Percentiles rank a stretch among this genome's conserved stretches.
Evolutionary conservation across 2,888 invertebrate genomes (phyloP).

Genomic region (Willowsia nigromaculata): DNA sequence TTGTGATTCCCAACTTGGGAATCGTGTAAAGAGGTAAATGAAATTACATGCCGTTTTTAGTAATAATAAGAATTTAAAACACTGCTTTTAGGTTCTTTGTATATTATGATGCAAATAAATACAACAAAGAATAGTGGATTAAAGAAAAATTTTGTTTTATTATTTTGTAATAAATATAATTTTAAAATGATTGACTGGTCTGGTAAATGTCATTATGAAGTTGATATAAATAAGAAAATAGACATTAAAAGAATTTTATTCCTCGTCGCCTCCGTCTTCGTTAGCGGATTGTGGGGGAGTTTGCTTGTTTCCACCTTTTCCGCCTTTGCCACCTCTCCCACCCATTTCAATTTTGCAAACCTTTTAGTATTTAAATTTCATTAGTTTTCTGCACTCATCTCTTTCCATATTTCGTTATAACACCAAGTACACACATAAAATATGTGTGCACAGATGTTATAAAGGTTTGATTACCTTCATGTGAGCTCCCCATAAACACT

Average conservation of each 20-base stretch:
- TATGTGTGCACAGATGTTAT: background rate
- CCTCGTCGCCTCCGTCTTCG: background rate
- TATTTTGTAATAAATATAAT: too few relatives aligned
- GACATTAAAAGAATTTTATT: background rate
- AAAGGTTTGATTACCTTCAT: background rate
- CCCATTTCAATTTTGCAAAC: background rate
- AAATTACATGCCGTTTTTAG: too few relatives aligned
- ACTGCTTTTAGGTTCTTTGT: too few relatives aligned
- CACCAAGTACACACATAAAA: too few relatives aligned
- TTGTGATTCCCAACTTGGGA: too few relatives aligned
- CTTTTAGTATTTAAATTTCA: background rate
- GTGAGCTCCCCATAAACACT: conserved; percentile 16
- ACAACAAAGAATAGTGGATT: too few relatives aligned
- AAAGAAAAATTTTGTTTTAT: too few relatives aligned
- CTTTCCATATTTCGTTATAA: background rate
- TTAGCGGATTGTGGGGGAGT: background rate
- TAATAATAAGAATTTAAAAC: too few relatives aligned
- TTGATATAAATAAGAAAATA: background rate
- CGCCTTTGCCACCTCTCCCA: conserved; percentile 10
- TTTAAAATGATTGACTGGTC: background rate
- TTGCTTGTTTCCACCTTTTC: background rate
- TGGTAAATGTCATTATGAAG: too few relatives aligned
- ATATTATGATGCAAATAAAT: too few relatives aligned
- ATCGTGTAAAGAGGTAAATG: too few relatives aligned
- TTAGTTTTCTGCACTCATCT: background rate